phyloP scores from a whole-genome alignment of 2,888 invertebrate species.

The Parnassius glacialis region DNA sequence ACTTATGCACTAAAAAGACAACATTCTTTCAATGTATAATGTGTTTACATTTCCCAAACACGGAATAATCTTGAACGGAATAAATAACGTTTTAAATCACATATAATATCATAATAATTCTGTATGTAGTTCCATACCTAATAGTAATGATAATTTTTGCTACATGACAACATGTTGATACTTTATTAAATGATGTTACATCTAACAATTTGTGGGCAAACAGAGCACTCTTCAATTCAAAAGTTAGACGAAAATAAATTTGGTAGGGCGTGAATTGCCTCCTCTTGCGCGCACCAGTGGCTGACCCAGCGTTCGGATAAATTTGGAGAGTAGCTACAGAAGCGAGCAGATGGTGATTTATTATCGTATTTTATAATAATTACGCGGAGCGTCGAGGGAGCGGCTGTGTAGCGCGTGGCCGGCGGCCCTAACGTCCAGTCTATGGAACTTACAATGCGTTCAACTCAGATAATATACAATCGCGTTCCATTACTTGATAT shows the following conservation, averaged over 20 bases:
- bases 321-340: conserved; percentile 73
- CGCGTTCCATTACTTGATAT: conserved; percentile 18
- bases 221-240: conserved; percentile 19
- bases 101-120: too few relatives aligned
- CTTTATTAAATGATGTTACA: conserved; percentile 2
- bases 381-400: conserved; percentile 55
- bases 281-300: conserved; percentile 34
- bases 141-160: not conserved
- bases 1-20: too few relatives aligned
- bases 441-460: conserved; percentile 29
- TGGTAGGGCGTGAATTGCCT: conserved; percentile 61
- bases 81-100: too few relatives aligned
- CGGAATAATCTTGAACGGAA: too few relatives aligned
- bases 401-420: conserved; percentile 47
- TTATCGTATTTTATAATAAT: conserved; percentile 76
- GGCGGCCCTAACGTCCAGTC: conserved; percentile 47
- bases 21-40: too few relatives aligned
- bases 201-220: conserved; percentile 16
- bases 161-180: not conserved
- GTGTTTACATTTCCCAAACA: too few relatives aligned
- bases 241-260: conserved; percentile 71
- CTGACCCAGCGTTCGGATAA: conserved; percentile 51
- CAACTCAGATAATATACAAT: conserved; percentile 19
- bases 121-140: too few relatives aligned
- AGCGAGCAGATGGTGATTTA: conserved; percentile 76